These are phyloP conservation scores for Kryptolebias ocellatus DNA, from an alignment of 2,797 vertebrate genomes.

Conservation along the genomic window DNA sequence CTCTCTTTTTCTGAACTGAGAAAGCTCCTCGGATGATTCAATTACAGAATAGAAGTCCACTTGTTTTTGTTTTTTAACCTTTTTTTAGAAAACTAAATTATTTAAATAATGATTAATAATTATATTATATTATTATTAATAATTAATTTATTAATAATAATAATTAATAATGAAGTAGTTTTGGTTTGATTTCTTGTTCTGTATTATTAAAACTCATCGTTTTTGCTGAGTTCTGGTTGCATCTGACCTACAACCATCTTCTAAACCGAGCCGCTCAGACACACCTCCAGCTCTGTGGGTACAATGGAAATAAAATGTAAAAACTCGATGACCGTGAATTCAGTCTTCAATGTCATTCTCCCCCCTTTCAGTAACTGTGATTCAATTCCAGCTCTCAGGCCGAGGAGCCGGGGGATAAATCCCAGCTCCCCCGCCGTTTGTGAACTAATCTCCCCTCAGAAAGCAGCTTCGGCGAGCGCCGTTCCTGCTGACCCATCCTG, in stretches of 20 bases:
- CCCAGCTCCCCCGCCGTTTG: conserved; percentile 49
- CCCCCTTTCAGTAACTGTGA: conserved; percentile 62
- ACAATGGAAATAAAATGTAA: conserved; percentile 73
- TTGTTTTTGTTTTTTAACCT: no score
- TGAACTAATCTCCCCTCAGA: conserved; percentile 65
- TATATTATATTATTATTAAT: no score
- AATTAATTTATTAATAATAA: no score
- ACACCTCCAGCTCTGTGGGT: conserved; percentile 30
- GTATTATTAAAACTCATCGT: background rate
- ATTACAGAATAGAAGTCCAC: no score
- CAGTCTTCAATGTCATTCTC: conserved; percentile 70
- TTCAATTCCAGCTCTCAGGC: conserved; percentile 70
- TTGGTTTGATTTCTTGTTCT: conserved; percentile 21
- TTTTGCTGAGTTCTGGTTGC: conserved; percentile 24
- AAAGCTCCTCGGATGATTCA: no score
- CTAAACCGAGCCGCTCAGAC: conserved; percentile 26
- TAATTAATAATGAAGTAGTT: no score
- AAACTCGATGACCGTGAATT: conserved; percentile 75
- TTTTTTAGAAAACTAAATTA: no score
- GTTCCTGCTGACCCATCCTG: conserved; percentile 70
- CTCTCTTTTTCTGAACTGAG: no score
- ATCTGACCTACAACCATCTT: conserved; percentile 49
- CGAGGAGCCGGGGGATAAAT: conserved; percentile 68
- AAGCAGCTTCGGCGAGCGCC: conserved; percentile 50
- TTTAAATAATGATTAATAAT: no score